Base-by-base conservation (phyloP, 1,140 invertebrate genomes). In the Atta cephalotes region DNA sequence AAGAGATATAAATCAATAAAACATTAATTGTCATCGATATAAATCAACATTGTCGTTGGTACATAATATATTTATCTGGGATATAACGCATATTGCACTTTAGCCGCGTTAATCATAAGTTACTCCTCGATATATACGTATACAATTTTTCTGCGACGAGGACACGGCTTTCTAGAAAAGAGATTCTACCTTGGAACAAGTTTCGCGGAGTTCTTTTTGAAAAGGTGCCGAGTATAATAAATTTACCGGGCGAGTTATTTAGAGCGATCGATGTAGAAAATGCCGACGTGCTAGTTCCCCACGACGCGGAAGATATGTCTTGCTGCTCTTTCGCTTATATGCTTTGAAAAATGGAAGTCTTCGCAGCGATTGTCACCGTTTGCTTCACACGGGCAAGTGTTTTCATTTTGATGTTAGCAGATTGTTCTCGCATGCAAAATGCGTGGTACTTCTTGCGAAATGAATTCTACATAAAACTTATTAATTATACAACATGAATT, bases 191-290 rank as follows among this genome's bases (percentile, higher is more conserved):
- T 21, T 49, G 65, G 56, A 63, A 85, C 81, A 68, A 76, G 58
- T 88, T 65, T 76, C 10, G 51, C 16, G 18, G 28, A 85, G 66
- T 60, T 78, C 51, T 53, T 74, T 78, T 80, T 60, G 60, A 86
- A 60, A 79, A 81, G 58, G 79, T 63, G 53, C 66, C 56, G 87
- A 76, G 81, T 28, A 86, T 86, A 89, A 89, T 89, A 89, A 89
- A 89, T 89, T 85, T 84, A 71, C 88, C 18, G 21, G 7, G 58
- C 3, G 87, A 88, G 74, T 89, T 88, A 89, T 89, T 79, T 88
- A 72, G 78, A 85, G 84, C 87, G 87, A 88, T 88, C 84, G 87
- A 88, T 88, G 87, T 88, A 71, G 84, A 79, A 86, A 87, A 84
- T 88, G 85, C 84, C 65, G 87, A 79, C 71, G 76, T 71, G 74